phyloP scores from a whole-genome alignment of 30 jellyfish, hydroid and myxozoan genomes.

The Pseudorhiza aurosa region DNA sequence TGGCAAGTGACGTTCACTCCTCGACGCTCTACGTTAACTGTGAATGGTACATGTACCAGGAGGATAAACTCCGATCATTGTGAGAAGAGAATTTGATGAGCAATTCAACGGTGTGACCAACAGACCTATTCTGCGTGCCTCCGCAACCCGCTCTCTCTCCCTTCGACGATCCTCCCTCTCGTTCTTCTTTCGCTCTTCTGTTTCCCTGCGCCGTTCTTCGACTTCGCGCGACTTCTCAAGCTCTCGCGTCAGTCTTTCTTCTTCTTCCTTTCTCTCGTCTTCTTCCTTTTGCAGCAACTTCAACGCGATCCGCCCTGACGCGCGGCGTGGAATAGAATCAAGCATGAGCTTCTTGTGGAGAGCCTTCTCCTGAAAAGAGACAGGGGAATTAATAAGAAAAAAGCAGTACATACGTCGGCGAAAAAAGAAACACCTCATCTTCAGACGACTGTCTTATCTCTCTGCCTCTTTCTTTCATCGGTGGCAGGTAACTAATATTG shows the following conservation, averaged over 20 bases:
- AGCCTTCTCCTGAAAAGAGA: constrained; percentile 74
- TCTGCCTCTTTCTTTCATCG: no score
- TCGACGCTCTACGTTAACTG: no score
- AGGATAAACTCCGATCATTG: no score
- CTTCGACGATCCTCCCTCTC: constrained; percentile 74
- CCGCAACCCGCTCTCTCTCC: constrained; percentile 89
- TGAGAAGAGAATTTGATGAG: no score
- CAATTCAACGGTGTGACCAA: no score
- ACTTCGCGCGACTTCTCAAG: constrained; percentile 68
- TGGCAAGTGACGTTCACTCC: no score
- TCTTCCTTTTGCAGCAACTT: constrained; percentile 71
- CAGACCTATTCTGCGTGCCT: constrained; percentile 88
- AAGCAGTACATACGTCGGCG: background rate
- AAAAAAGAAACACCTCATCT: background rate
- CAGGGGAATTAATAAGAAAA: background rate
- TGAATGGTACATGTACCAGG: no score
- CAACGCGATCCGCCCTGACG: constrained; percentile 85
- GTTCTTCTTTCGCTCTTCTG: constrained; percentile 73
- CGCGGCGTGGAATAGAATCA: constrained; percentile 82
- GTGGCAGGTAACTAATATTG: no score
- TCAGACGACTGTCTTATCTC: background rate
- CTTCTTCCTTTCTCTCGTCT: constrained; percentile 64
- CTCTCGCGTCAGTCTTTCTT: constrained; percentile 37
- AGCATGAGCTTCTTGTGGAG: constrained; percentile 72
- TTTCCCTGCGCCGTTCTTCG: constrained; percentile 80